These are phyloP conservation scores for Muscicapa striata DNA, from an alignment of 2,797 vertebrate genomes.

Conservation along the genomic window DNA sequence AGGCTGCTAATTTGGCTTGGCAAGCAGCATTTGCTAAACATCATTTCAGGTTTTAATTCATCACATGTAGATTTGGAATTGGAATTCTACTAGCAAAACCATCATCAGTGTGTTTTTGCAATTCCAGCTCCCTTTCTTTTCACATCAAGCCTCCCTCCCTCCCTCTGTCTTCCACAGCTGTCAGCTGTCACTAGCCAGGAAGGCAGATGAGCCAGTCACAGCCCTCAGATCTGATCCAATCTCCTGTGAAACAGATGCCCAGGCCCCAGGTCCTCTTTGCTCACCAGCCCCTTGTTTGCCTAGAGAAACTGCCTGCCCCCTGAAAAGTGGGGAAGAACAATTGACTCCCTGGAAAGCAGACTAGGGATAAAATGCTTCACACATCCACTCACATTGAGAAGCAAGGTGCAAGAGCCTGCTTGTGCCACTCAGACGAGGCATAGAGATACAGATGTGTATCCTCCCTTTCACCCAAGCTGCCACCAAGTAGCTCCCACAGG, in stretches of 20 bases:
- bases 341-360: not conserved
- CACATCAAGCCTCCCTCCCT: slow-evolving; percentile 21
- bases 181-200: slow-evolving; percentile 57
- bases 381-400: not conserved
- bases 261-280: not conserved
- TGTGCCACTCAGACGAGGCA: not conserved
- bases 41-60: slow-evolving; percentile 57
- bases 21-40: slow-evolving; percentile 51
- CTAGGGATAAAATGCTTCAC: not conserved
- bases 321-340: not conserved
- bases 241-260: slow-evolving; percentile 18
- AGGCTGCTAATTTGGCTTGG: slow-evolving; percentile 60
- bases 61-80: slow-evolving; percentile 41
- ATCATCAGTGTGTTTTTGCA: slow-evolving; percentile 32
- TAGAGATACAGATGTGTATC: accelerated
- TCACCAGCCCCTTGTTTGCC: not conserved
- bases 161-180: slow-evolving; percentile 54
- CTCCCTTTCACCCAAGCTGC: not conserved
- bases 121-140: slow-evolving; percentile 39
- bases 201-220: slow-evolving; percentile 46
- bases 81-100: slow-evolving; percentile 38
- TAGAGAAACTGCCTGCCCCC: not conserved
- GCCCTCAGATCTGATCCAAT: slow-evolving; percentile 6
- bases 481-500: not conserved
- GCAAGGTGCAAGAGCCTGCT: not conserved